Percentiles rank a stretch among this genome's conserved stretches.
Evolutionary conservation across 2,888 invertebrate species (phyloP).

Genomic region (Plagodis dolabraria): DNA sequence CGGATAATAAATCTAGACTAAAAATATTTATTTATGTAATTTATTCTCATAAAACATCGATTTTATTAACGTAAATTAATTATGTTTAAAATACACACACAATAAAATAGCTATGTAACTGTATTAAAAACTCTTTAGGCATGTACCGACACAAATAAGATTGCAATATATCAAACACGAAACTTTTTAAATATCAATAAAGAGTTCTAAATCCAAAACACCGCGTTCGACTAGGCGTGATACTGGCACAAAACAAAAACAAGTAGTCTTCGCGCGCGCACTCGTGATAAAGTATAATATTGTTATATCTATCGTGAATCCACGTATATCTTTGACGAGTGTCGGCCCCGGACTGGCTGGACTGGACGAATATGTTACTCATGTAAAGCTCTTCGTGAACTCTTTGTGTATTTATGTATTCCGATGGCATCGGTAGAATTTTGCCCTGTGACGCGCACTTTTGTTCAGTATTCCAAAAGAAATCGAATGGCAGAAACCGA

Average conservation of each 20-base stretch:
- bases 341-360: conserved; percentile 47
- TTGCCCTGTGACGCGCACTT: neutral
- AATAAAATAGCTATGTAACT: no score
- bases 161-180: neutral
- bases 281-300: conserved; percentile 37
- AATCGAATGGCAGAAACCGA: neutral
- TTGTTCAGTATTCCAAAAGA: neutral
- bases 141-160: no score
- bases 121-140: no score
- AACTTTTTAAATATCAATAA: conserved; percentile 5
- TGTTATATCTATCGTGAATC: conserved; percentile 39
- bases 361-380: conserved; percentile 37
- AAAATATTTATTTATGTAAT: no score
- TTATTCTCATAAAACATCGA: no score
- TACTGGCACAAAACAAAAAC: conserved; percentile 16
- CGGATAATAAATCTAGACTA: no score
- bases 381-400: conserved; percentile 1
- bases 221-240: conserved; percentile 5
- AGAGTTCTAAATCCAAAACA: conserved; percentile 6
- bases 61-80: no score
- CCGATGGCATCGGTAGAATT: conserved; percentile 1
- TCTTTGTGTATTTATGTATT: conserved; percentile 15
- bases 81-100: no score
- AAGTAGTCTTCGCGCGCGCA: conserved; percentile 32
- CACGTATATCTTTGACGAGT: conserved; percentile 35